Evolutionary conservation across 2,797 vertebrate genomes (phyloP).

Genomic region (Phalanger gymnotis): DNA sequence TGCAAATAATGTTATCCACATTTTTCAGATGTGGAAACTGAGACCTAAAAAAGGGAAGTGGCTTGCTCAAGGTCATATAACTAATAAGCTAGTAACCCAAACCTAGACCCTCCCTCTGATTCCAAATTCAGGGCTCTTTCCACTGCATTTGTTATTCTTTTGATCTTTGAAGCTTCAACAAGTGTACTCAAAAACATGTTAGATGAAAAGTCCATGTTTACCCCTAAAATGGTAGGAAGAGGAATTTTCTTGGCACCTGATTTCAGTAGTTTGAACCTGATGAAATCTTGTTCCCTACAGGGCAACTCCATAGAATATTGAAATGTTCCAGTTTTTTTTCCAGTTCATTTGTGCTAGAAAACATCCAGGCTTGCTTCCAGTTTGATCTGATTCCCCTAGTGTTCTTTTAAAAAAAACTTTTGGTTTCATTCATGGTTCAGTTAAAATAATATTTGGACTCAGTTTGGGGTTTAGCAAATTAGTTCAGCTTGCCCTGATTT

Average conservation of each 20-base stretch:
- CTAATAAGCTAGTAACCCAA: slow-evolving; percentile 30
- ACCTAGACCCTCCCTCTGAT: slow-evolving; percentile 39
- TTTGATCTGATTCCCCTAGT: background rate
- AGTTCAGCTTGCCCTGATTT: background rate
- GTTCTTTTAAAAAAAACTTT: background rate
- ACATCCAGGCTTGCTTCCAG: background rate
- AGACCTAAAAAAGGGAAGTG: background rate
- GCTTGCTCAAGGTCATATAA: slow-evolving; percentile 37
- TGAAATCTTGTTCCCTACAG: background rate
- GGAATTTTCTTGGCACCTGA: background rate
- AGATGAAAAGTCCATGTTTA: background rate
- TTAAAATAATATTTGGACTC: background rate
- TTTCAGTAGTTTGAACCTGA: background rate
- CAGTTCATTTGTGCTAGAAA: background rate
- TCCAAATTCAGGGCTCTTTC: slow-evolving; percentile 59
- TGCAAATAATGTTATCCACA: background rate
- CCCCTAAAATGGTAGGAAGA: background rate
- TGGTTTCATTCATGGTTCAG: background rate
- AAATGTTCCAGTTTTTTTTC: background rate
- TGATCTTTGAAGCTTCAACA: slow-evolving; percentile 11
- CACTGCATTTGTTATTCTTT: slow-evolving; percentile 31
- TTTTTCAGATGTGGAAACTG: background rate
- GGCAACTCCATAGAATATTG: background rate
- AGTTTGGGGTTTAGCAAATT: background rate
- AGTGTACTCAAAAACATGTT: background rate